These are phyloP conservation scores for Phenganax subtilis DNA, from an alignment of 92 coral and sea anemone species.

Conservation along the genomic window DNA sequence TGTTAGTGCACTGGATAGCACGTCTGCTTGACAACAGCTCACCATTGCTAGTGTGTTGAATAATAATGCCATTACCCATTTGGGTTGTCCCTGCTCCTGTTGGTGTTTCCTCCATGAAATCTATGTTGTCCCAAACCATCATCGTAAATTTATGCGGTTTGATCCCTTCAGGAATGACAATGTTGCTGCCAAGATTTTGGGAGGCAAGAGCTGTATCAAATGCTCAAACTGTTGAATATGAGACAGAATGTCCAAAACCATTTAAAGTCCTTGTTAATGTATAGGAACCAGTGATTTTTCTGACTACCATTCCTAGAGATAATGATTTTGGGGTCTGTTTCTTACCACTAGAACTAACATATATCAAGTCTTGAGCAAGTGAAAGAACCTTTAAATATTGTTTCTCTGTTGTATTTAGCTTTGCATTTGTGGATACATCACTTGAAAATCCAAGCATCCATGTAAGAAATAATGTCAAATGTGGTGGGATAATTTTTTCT, in stretches of 20 bases:
- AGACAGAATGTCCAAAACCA: conserved; percentile 10
- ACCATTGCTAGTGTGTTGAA: not conserved
- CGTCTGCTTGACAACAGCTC: not conserved
- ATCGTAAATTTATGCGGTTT: conserved; percentile 2
- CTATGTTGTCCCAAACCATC: conserved; percentile 27
- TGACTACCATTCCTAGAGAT: conserved; percentile 13
- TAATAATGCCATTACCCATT: conserved; percentile 23
- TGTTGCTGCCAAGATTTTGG: not conserved
- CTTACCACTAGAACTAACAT: conserved; percentile 12
- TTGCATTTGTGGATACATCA: not conserved
- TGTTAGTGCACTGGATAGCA: not conserved
- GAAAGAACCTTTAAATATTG: conserved; percentile 7
- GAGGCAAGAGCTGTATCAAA: conserved; percentile 24
- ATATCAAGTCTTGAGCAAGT: not conserved
- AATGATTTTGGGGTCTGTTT: conserved; percentile 11
- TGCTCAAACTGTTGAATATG: not conserved
- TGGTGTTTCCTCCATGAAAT: conserved; percentile 27
- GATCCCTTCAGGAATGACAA: conserved; percentile 21
- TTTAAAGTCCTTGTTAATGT: conserved; percentile 1
- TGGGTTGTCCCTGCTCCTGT: conserved; percentile 15
- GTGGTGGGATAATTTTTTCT: not conserved
- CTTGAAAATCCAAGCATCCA: not conserved
- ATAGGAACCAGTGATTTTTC: conserved; percentile 17
- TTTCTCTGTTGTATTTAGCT: not conserved
- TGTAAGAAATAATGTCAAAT: not conserved